Percentiles rank a stretch among this genome's conserved stretches.
Conservation (phyloP, 92 coral and sea anemone species). For the Montipora capitata region DNA sequence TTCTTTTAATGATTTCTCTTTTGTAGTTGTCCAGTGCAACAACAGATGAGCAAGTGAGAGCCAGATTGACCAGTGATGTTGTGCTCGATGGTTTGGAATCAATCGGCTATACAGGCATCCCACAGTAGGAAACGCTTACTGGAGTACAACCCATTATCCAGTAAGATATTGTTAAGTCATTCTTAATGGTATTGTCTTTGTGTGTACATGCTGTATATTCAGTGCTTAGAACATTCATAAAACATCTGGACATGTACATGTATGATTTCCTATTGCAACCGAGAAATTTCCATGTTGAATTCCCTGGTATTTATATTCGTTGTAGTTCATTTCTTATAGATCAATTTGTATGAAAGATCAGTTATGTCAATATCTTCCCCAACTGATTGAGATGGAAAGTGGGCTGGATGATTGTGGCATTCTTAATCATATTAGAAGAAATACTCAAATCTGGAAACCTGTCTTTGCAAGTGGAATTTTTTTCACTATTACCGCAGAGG, state of each 20-base stretch:
- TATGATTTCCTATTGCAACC: not conserved
- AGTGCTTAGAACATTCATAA: not conserved
- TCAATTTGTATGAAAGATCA: no score
- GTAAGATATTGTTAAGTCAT: conserved; percentile 37
- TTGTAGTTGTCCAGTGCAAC: conserved; percentile 62
- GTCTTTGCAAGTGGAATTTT: conserved; percentile 66
- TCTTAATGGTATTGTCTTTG: not conserved
- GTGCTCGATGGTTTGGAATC: conserved; percentile 73
- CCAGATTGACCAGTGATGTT: conserved; percentile 55
- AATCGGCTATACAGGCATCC: conserved; percentile 74
- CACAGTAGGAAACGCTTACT: conserved; percentile 76
- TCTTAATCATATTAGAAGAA: conserved; percentile 50
- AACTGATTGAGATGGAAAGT: conserved; percentile 10
- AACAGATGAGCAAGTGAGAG: conserved; percentile 69
- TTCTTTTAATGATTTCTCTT: conserved; percentile 13
- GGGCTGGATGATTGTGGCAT: conserved; percentile 69
- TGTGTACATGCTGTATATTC: not conserved
- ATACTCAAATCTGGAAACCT: conserved; percentile 78
- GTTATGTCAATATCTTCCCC: not conserved
- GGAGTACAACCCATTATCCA: conserved; percentile 71
- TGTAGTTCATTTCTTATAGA: not conserved
- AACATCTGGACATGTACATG: not conserved
- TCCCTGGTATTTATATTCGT: no score
- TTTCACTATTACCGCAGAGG: conserved; percentile 78
- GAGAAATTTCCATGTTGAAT: not conserved